phyloP scores from a whole-genome alignment of 1,140 invertebrate species.

The Leguminivora glycinivorella region DNA sequence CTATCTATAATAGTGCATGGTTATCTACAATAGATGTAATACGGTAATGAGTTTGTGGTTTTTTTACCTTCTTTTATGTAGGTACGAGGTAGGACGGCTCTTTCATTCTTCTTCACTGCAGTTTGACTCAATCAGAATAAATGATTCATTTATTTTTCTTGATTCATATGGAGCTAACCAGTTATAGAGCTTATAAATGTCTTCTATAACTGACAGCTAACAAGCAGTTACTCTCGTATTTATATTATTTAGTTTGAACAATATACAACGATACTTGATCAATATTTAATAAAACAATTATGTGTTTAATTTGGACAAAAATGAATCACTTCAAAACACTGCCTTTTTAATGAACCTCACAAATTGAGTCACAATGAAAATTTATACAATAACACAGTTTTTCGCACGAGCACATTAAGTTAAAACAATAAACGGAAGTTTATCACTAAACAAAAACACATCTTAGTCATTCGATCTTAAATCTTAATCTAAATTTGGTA shows the following conservation, averaged over 20 bases:
- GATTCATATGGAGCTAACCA: no score
- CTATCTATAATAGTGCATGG: neutral
- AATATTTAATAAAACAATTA: neutral
- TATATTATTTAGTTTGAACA: neutral
- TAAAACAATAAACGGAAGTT: neutral
- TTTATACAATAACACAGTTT: neutral
- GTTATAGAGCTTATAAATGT: no score
- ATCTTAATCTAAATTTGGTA: neutral
- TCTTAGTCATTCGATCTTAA: neutral
- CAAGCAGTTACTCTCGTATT: neutral
- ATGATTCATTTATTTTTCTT: no score
- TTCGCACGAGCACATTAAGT: neutral
- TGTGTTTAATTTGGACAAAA: slow-evolving; percentile 2
- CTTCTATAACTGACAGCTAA: neutral
- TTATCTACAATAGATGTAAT: neutral
- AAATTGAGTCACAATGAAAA: neutral
- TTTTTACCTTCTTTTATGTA: no score
- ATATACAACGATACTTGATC: neutral
- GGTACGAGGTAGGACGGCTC: no score
- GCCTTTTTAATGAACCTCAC: neutral
- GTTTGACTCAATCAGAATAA: no score
- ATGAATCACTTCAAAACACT: slow-evolving; percentile 9
- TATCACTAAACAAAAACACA: neutral
- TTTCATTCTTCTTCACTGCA: no score
- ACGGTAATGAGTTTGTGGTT: no score